Base-by-base conservation (phyloP, 2,113 vertebrate genomes). In the Osmerus eperlanus region DNA sequence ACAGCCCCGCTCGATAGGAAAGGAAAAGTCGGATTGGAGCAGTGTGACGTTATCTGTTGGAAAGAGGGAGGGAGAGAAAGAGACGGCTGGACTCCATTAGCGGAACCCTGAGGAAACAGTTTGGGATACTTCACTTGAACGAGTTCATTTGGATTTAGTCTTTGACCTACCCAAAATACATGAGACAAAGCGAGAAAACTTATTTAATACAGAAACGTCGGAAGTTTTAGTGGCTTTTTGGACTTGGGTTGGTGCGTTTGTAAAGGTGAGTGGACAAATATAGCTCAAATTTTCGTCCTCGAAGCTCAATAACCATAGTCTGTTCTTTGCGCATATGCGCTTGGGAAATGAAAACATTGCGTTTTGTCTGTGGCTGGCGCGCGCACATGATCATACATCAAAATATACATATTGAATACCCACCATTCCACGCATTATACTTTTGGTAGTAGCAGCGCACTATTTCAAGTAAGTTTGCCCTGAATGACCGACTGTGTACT, bases 51-150 rank as follows among this genome's bases (percentile, higher is more conserved):
- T 71, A 89, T 86, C 78, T 81, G 85, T 62, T 80, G 81, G 81
- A 78, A 69, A 78, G 84, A 68, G 61, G 69, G 87, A 65, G 66
- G 73, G 84, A 79, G 84, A 51, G 73, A 78, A 70, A 74, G 72
- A 74, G 84, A 84, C 76, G 85, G 84, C 88, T 88, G 86, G 92
- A 90, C 92, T 93, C 92, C 92, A 93, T 93, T 93, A 91, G 81
- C 83, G 75, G 51, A 79, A 87, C 81, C 78, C 79, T 76, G 72
- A 88, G 88, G 87, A 90, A 89, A 89, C 85, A 85, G 79, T 87
- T 86, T 83, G 86, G 89, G 87, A 91, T 89, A 91, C 89, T 91
- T 88, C 84, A 84, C 87, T 90, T 82, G 82, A 16, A 78, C 80
- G 71, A 83, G 11, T 85, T 86, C 74, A 81, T 60, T 73, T 67